These are phyloP conservation scores for Conus canariensis DNA, from an alignment of 2,888 invertebrate genomes.

Conservation along the genomic window DNA sequence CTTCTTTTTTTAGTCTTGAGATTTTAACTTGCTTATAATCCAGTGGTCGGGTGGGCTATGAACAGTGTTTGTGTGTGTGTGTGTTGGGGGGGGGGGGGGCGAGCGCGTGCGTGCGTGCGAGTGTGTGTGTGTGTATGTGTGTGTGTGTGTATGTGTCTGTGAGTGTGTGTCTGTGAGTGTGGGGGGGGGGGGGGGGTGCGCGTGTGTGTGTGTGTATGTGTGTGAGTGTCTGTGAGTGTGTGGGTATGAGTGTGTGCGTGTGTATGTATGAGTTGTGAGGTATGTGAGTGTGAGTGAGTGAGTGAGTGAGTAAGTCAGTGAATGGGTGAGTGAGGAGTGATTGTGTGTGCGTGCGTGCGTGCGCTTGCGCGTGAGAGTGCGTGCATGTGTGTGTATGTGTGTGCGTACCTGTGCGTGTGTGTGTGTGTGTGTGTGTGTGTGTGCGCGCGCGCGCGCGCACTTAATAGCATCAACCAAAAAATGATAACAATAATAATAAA, in stretches of 20 bases:
- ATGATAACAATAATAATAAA: too few species aligned
- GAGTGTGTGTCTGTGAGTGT: background rate
- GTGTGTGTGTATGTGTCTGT: background rate
- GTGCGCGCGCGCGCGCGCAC: background rate
- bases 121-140: background rate
- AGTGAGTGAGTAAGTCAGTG: too few species aligned
- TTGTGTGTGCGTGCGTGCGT: background rate
- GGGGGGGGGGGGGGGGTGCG: background rate
- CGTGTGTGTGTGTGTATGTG: background rate
- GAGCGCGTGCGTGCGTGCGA: too few species aligned
- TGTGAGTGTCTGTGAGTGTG: background rate
- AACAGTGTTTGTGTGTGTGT: too few species aligned
- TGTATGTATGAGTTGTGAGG: too few species aligned
- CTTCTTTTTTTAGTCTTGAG: too few species aligned
- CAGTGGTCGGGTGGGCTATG: too few species aligned
- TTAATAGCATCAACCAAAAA: too few species aligned
- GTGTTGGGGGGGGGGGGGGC: too few species aligned
- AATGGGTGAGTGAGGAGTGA: background rate
- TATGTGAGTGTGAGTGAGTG: too few species aligned
- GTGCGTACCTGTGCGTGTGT: background rate
- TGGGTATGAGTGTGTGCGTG: background rate
- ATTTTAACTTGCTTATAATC: too few species aligned
- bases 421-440: background rate
- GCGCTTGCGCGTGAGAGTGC: background rate
- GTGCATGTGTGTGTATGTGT: background rate